Percentiles rank a stretch among this genome's conserved stretches.
phyloP scores from a whole-genome alignment of 2,797 vertebrate genomes.

The Macropus fuliginosus region DNA sequence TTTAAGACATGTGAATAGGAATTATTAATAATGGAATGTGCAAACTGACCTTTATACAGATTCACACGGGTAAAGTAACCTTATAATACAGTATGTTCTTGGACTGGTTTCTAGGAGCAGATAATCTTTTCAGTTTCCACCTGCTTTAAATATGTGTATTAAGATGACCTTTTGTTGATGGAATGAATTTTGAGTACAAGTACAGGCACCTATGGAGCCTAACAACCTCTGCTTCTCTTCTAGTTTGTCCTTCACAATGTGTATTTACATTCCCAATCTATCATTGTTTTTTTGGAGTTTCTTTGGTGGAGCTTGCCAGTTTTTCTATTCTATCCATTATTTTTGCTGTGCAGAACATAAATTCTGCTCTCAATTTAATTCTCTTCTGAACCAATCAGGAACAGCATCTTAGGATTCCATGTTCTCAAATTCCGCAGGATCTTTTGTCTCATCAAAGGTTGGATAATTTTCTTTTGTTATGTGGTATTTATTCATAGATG shows the following conservation, averaged over 20 bases:
- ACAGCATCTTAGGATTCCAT: not conserved
- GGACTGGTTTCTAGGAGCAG: conserved; percentile 29
- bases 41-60: conserved; percentile 50
- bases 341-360: not conserved
- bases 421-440: not conserved
- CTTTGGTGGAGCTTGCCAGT: not conserved
- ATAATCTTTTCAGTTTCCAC: conserved; percentile 37
- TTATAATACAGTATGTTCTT: conserved; percentile 52
- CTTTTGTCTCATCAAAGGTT: not conserved
- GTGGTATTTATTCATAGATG: not conserved
- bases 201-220: not conserved
- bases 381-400: not conserved
- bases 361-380: not conserved
- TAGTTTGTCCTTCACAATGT: not conserved
- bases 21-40: conserved; percentile 36
- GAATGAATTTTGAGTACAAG: conserved; percentile 31
- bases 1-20: conserved; percentile 38
- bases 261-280: not conserved
- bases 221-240: not conserved
- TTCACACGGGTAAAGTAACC: conserved; percentile 57
- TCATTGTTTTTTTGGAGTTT: not conserved
- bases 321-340: not conserved
- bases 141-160: conserved; percentile 46
- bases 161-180: conserved; percentile 41
- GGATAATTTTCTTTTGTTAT: not conserved